Evolutionary conservation across 64 coral and sea anemone species (phyloP), one percentile per base, ranked within the genome.

Genomic region (Platygyra sinensis): DNA sequence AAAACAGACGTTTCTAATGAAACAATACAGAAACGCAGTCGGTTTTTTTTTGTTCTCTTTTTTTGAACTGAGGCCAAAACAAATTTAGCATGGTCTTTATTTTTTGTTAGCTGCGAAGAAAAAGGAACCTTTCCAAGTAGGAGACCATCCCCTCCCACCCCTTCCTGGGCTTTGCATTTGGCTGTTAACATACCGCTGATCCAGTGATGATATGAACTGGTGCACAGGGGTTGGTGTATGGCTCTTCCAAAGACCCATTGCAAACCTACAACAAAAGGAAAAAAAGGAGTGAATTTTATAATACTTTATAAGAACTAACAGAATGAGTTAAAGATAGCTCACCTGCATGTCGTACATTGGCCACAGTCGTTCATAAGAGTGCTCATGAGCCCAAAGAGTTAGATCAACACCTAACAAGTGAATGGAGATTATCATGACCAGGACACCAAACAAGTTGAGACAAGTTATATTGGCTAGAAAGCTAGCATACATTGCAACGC

Each of bases 141-240:
- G 42, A 46, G 42, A 5, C 42, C 42, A 46, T 5, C 42, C 7
- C 7, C 42, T 8, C 42, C 42, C 42, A 46, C 42, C 42, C 42
- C 42, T 46, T 6, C 42, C 42, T 46, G 5, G 42, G 42, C 42
- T 46, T 46, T 46, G 42, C 42, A 46, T 46, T 46, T 46, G 42
- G 5, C 39, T 46, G 2, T 46, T 46, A 11, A 69, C 24, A 28
- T 69, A 69, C 65, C 65, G 65, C 65, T 69, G 65, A 90, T 57
- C 89, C 89, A 55, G 89, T 90, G 16, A 83, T 83, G 63, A 90
- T 90, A 73, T 90, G 89, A 29, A 90, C 89, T 3, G 89, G 89
- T 72, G 89, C 89, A 90, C 89, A 90, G 55, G 89, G 89, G 33
- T 90, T 90, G 27, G 89, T 90, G 49, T 90, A 90, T 13, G 89